These are phyloP conservation scores for Neomonachus schauinslandi DNA, from an alignment of 2,113 vertebrate species.

Conservation along the genomic window DNA sequence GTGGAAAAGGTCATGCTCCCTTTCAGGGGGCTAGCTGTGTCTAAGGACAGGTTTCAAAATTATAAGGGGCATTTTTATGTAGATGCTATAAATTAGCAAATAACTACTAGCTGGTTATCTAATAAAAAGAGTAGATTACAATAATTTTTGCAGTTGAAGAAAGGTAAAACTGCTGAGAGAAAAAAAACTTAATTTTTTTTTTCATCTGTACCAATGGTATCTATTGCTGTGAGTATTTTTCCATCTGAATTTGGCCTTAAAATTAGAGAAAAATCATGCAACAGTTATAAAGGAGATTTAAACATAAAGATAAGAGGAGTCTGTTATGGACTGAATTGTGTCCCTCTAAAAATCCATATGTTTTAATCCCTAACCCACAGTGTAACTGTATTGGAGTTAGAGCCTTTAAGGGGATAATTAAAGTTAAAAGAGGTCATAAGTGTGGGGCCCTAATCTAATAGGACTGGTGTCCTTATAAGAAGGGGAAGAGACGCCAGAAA, in stretches of 20 bases:
- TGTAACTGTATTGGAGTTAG: not conserved
- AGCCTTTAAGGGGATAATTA: not conserved
- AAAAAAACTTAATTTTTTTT: not conserved
- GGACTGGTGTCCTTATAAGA: not conserved
- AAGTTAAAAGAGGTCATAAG: not conserved
- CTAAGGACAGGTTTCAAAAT: constrained; percentile 60
- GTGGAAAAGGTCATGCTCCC: constrained; percentile 33
- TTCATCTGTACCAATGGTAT: not conserved
- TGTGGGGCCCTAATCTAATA: not conserved
- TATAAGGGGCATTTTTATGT: constrained; percentile 42
- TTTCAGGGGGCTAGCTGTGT: constrained; percentile 41
- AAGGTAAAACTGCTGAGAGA: not conserved
- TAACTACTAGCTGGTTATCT: constrained; percentile 34
- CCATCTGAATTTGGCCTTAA: not conserved
- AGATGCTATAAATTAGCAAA: constrained; percentile 49
- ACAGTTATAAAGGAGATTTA: not conserved
- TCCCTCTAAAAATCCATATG: not conserved
- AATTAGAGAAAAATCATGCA: not conserved
- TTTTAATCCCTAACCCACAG: not conserved
- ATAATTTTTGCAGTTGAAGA: not conserved
- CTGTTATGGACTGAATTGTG: not conserved
- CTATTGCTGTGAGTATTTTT: not conserved
- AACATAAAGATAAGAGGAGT: not conserved
- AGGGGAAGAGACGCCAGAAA: not conserved
- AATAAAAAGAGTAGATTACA: constrained; percentile 38